These are phyloP conservation scores for Lordiphosa stackelbergi DNA, from an alignment of 1,140 invertebrate genomes.

Conservation along the genomic window DNA sequence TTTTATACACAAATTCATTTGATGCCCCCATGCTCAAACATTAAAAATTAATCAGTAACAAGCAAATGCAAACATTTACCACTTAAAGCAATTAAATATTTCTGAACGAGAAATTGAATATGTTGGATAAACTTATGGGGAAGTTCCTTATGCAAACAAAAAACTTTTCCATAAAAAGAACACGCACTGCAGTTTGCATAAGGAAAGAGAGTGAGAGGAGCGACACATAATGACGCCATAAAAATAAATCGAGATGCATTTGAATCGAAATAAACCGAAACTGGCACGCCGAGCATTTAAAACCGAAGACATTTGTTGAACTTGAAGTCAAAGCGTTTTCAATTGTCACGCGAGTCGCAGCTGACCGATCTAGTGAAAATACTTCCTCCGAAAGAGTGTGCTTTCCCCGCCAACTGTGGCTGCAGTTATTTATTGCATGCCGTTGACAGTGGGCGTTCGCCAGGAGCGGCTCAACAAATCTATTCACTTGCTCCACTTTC, in stretches of 20 bases:
- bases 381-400: conserved; percentile 1
- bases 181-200: conserved; percentile 12
- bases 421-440: conserved; percentile 1
- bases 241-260: no score
- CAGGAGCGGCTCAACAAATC: conserved; percentile 13
- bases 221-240: conserved; percentile 34
- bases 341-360: conserved; percentile 63
- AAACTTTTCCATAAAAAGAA: conserved; percentile 13
- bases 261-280: no score
- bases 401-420: conserved; percentile 1
- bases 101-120: conserved; percentile 4
- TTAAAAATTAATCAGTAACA: conserved; percentile 29
- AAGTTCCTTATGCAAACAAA: conserved; percentile 7
- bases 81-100: conserved; percentile 51
- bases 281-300: conserved; percentile 53
- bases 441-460: not conserved
- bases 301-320: conserved; percentile 53
- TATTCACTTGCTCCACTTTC: conserved; percentile 3
- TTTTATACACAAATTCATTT: conserved; percentile 26
- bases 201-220: not conserved
- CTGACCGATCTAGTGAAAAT: conserved; percentile 21
- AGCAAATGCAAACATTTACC: conserved; percentile 53
- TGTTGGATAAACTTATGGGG: conserved; percentile 1
- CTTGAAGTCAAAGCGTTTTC: conserved; percentile 63
- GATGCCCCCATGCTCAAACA: conserved; percentile 23